These are phyloP conservation scores for Parus major DNA, from an alignment of 2,113 vertebrate species.

Conservation along the genomic window DNA sequence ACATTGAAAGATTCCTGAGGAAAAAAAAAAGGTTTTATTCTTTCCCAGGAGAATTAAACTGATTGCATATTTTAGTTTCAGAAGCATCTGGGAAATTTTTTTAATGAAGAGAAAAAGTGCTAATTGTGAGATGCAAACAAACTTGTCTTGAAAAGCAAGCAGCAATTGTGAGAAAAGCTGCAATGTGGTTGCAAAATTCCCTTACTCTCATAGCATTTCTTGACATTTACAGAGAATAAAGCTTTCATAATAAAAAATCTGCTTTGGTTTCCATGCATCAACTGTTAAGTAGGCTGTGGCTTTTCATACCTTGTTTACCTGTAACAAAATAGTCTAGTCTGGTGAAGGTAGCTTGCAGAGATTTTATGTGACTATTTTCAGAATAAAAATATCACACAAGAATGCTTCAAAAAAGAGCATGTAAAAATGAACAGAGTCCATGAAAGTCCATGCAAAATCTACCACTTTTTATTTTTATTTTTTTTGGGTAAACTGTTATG, in stretches of 20 bases:
- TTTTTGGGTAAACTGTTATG: background rate
- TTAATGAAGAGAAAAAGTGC: background rate
- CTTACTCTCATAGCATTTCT: background rate
- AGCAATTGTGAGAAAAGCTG: background rate
- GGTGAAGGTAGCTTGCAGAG: background rate
- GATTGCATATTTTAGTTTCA: background rate
- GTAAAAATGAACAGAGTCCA: background rate
- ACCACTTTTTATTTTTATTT: background rate
- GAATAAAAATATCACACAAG: background rate
- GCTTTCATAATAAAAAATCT: background rate
- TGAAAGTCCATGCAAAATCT: background rate
- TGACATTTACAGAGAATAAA: slow-evolving; percentile 10
- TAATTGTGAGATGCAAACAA: slow-evolving; percentile 8
- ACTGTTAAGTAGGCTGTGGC: background rate
- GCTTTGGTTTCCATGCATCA: background rate
- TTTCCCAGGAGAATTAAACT: background rate
- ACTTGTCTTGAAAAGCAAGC: background rate
- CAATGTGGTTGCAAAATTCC: background rate
- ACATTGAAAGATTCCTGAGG: background rate
- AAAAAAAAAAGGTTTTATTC: background rate
- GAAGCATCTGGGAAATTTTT: background rate
- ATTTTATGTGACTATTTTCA: background rate
- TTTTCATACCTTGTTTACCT: background rate
- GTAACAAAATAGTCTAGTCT: background rate
- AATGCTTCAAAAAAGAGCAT: background rate